phyloP scores from a whole-genome alignment of 1,140 invertebrate genomes.

The Ruditapes philippinarum region DNA sequence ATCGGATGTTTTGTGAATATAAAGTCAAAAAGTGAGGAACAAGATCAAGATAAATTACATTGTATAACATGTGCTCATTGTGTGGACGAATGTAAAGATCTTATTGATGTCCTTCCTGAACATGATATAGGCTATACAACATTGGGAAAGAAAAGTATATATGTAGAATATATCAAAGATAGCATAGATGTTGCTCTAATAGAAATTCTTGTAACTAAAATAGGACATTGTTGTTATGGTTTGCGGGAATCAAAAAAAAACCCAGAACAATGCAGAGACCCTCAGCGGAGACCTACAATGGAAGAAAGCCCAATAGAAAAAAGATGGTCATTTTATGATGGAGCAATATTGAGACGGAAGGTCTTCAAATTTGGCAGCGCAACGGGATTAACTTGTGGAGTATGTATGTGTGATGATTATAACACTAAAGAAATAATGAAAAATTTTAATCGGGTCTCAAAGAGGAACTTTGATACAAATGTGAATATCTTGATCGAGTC shows the following conservation, averaged over 20 bases:
- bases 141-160: too few species aligned
- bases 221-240: background rate
- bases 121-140: too few species aligned
- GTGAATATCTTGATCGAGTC: background rate
- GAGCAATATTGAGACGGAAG: background rate
- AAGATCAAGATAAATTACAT: background rate
- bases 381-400: background rate
- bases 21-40: background rate
- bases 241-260: background rate
- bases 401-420: background rate
- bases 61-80: slow-evolving; percentile 12
- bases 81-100: background rate
- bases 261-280: too few species aligned
- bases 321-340: background rate
- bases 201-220: background rate
- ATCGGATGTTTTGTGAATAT: slow-evolving; percentile 4
- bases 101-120: background rate
- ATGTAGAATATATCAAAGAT: too few species aligned
- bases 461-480: background rate
- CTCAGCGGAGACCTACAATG: too few species aligned
- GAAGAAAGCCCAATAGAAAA: too few species aligned
- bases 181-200: slow-evolving; percentile 12
- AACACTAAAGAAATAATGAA: background rate
- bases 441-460: background rate
- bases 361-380: background rate